Base-by-base conservation (phyloP, 2,888 invertebrate species). In the Antheraea assamensis region DNA sequence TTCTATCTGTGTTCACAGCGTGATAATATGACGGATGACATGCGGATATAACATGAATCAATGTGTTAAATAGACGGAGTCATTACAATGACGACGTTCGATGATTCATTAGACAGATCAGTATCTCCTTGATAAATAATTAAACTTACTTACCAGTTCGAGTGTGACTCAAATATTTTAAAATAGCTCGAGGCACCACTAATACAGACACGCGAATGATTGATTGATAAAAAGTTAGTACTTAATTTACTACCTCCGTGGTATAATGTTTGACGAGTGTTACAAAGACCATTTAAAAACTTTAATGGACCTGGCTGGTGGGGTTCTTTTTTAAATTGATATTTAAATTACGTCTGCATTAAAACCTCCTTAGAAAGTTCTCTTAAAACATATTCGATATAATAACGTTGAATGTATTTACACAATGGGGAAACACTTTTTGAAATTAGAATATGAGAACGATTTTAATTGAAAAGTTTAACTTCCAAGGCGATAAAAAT, bases 51-150 rank as follows among this genome's bases (percentile, higher is more conserved):
- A 68, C 68, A 68, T 68, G 68, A 68, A 68, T 68, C 68, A 35
- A 35, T 68, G 68, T 68, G 68, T 68, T 35, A 68, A 64, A 68
- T 68, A 68, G 31, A 35, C 68, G 68, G 35, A 68, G 68, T 68
- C 68, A 68, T 68, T 35, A 68, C 68, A 35, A 68, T 68, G 68
- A 68, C 68, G 35, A n/a, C 68, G 68, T 68, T 35, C 35, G 31
- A 68, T 68, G 68, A 68, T 68, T 68, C 68, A 68, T 68, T 68
- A 68, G 68, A 35, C 35, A 64, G 68, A 68, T 68, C 68, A 7
- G 31, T 68, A 68, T 68, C 68, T 35, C 35, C 68, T 35, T 68
- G 35, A 68, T 68, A 68, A 68, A 35, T 68, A 68, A 68, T 68
- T 68, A 68, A 68, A 68, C 68, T 21, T n/a, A 35, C 68, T 68